Evolutionary conservation across 1,140 invertebrate genomes (phyloP).

Genomic region (Oedothorax gibbosus): DNA sequence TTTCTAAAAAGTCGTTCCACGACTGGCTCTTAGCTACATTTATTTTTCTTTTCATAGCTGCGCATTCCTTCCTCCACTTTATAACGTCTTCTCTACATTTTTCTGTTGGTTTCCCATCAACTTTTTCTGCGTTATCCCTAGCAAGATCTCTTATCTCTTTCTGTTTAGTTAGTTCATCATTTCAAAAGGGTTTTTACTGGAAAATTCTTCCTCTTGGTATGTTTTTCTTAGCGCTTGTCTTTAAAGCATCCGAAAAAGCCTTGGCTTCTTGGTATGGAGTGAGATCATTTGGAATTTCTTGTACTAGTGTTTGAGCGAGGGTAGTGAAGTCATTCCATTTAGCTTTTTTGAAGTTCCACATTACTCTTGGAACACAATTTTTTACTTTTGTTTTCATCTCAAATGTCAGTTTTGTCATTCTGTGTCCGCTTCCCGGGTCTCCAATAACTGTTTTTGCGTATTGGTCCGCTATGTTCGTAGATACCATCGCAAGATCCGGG

Average conservation of each 20-base stretch:
- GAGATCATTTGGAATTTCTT: not conserved
- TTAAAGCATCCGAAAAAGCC: not conserved
- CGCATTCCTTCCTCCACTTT: constrained; percentile 3
- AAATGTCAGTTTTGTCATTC: not conserved
- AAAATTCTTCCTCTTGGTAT: too few species aligned
- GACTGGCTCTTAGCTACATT: not conserved
- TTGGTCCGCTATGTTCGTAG: not conserved
- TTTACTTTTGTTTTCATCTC: not conserved
- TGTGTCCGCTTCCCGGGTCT: not conserved
- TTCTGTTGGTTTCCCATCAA: not conserved
- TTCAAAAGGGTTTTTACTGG: constrained; percentile 18
- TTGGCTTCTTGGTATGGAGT: not conserved
- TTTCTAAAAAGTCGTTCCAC: constrained; percentile 2
- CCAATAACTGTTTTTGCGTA: not conserved
- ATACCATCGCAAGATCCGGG: not conserved
- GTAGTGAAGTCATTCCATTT: not conserved
- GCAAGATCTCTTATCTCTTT: not conserved
- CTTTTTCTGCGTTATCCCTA: not conserved
- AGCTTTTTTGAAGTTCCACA: constrained; percentile 15
- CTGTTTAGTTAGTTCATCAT: not conserved
- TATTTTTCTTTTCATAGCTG: constrained; percentile 1
- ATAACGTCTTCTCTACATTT: not conserved
- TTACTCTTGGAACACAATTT: not conserved
- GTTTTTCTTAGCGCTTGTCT: too few species aligned
- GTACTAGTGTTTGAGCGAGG: not conserved